phyloP scores from a whole-genome alignment of 2,888 invertebrate species.

The Nezara viridula region DNA sequence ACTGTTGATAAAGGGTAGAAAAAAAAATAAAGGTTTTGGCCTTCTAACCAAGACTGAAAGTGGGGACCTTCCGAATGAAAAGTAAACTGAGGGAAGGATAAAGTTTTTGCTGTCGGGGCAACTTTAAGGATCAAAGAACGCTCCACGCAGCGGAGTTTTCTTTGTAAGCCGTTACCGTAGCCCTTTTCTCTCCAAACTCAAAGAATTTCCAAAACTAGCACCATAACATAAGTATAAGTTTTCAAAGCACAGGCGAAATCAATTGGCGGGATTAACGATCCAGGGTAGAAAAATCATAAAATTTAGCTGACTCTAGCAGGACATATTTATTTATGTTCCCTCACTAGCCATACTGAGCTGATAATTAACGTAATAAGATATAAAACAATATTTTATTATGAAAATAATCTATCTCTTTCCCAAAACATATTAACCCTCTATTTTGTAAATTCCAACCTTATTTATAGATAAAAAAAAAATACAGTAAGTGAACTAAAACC shows the following conservation, averaged over 20 bases:
- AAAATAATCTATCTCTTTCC: no score
- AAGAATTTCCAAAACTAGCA: conserved; percentile 29
- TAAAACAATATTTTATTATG: no score
- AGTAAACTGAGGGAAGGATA: conserved; percentile 36
- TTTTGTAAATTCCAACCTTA: no score
- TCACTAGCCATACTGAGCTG: no score
- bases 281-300: not conserved
- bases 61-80: conserved; percentile 34
- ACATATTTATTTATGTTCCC: no score
- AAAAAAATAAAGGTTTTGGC: conserved; percentile 39
- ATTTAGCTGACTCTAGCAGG: no score
- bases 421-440: no score
- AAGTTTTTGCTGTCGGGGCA: conserved; percentile 45
- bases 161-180: not conserved
- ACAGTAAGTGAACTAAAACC: no score
- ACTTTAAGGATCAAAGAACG: conserved; percentile 37
- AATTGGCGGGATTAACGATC: not conserved
- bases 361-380: no score
- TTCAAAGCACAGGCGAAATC: not conserved
- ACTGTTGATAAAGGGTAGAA: conserved; percentile 5
- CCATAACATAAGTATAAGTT: not conserved
- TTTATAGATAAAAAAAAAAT: no score
- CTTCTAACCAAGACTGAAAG: conserved; percentile 39
- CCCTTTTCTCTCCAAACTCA: conserved; percentile 28
- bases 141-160: conserved; percentile 12